These are phyloP conservation scores for Sphaerodactylus townsendi DNA, from an alignment of 2,113 vertebrate genomes.

Conservation along the genomic window DNA sequence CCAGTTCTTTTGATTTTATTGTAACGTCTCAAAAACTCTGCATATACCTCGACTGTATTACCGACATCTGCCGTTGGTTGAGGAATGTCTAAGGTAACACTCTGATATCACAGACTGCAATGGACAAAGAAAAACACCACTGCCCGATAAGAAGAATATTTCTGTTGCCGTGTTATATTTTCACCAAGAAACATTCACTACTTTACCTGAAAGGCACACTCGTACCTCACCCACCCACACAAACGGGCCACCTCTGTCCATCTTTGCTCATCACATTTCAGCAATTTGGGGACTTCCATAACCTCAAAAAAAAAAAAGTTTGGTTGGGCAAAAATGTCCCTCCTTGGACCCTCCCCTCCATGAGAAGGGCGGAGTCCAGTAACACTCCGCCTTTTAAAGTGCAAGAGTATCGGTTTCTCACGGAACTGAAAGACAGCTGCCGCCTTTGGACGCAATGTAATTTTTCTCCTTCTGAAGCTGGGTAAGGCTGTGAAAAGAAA, in stretches of 20 bases:
- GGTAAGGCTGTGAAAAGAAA: neutral
- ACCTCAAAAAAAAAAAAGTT: rapidly evolving
- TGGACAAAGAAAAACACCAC: slow-evolving; percentile 40
- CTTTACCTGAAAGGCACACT: slow-evolving; percentile 64
- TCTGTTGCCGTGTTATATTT: slow-evolving; percentile 37
- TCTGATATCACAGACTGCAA: slow-evolving; percentile 20
- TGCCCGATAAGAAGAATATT: slow-evolving; percentile 54
- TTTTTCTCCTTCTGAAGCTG: neutral
- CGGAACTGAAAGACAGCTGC: neutral
- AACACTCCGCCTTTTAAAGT: rapidly evolving
- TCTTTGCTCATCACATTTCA: neutral
- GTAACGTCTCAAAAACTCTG: slow-evolving; percentile 49
- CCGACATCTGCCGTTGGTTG: slow-evolving; percentile 63
- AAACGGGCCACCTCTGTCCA: neutral
- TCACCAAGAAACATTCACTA: slow-evolving; percentile 60
- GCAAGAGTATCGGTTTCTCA: neutral
- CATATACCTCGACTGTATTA: slow-evolving; percentile 33
- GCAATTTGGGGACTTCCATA: neutral
- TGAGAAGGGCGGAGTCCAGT: rapidly evolving
- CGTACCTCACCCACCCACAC: neutral
- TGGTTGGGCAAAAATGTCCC: rapidly evolving
- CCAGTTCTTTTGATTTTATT: slow-evolving; percentile 20
- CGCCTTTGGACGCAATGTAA: neutral
- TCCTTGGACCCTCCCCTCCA: rapidly evolving
- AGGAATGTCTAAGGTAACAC: slow-evolving; percentile 32